These are phyloP conservation scores for human (Homo sapiens) DNA, from an alignment of 2,113 vertebrate species.

Conservation along the genomic window DNA sequence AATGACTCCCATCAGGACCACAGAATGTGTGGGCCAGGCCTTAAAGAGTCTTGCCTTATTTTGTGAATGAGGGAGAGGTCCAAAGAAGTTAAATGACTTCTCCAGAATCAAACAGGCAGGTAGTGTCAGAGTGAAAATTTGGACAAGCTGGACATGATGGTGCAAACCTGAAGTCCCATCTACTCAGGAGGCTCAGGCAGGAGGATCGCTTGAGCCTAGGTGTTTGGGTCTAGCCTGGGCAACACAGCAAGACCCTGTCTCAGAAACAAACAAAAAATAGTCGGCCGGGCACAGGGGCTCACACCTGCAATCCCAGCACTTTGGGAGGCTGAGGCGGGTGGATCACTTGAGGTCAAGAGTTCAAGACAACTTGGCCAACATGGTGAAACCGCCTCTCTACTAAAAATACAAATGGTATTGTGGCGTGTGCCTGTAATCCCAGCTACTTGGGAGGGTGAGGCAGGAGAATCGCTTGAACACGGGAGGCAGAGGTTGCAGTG, in stretches of 20 bases:
- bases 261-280: too few species aligned
- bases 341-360: too few species aligned
- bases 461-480: too few species aligned
- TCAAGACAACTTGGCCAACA: too few species aligned
- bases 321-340: too few species aligned
- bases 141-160: neutral
- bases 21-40: neutral
- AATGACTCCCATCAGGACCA: neutral
- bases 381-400: too few species aligned
- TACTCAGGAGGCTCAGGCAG: neutral
- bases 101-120: neutral
- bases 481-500: too few species aligned
- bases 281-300: too few species aligned
- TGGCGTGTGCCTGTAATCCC: too few species aligned
- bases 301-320: too few species aligned
- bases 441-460: too few species aligned
- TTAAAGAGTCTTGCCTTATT: constrained; percentile 16
- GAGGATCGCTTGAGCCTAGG: neutral
- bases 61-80: neutral
- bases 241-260: neutral
- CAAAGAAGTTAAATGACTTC: neutral
- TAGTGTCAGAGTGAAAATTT: neutral
- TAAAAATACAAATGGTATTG: too few species aligned
- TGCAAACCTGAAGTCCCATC: neutral
- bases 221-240: neutral